These are phyloP conservation scores for Microcebus murinus DNA, from an alignment of 2,113 vertebrate genomes.

Conservation along the genomic window DNA sequence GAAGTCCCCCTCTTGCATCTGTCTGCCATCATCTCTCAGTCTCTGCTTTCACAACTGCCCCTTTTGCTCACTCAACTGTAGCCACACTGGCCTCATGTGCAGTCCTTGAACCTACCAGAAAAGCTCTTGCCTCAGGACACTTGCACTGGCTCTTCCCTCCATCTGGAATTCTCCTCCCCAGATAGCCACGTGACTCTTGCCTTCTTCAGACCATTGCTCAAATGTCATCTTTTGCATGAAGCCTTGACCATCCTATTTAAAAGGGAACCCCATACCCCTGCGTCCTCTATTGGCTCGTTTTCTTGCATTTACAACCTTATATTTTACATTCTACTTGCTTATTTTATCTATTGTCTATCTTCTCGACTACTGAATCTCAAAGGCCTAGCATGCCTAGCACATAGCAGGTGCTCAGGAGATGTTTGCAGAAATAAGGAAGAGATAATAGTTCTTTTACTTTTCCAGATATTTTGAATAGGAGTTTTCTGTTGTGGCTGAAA, in stretches of 20 bases:
- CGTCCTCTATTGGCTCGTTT: background rate
- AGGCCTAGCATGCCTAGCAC: background rate
- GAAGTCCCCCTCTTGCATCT: background rate
- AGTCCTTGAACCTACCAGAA: background rate
- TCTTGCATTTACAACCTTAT: background rate
- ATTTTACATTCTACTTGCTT: background rate
- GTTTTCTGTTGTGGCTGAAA: background rate
- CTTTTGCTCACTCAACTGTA: background rate
- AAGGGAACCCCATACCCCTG: background rate
- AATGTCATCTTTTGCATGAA: background rate
- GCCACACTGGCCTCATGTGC: background rate
- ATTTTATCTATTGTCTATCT: background rate
- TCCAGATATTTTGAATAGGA: background rate
- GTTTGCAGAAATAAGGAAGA: background rate
- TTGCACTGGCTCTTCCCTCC: background rate
- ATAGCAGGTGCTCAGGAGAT: background rate
- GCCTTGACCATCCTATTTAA: background rate
- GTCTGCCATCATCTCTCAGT: background rate
- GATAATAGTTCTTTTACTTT: background rate
- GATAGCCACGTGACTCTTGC: background rate
- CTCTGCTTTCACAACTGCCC: background rate
- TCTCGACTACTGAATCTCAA: background rate
- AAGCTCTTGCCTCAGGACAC: background rate
- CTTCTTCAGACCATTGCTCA: background rate
- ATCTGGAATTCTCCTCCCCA: background rate